These are phyloP conservation scores for Willowsia nigromaculata DNA, from an alignment of 2,888 invertebrate species.

Conservation along the genomic window DNA sequence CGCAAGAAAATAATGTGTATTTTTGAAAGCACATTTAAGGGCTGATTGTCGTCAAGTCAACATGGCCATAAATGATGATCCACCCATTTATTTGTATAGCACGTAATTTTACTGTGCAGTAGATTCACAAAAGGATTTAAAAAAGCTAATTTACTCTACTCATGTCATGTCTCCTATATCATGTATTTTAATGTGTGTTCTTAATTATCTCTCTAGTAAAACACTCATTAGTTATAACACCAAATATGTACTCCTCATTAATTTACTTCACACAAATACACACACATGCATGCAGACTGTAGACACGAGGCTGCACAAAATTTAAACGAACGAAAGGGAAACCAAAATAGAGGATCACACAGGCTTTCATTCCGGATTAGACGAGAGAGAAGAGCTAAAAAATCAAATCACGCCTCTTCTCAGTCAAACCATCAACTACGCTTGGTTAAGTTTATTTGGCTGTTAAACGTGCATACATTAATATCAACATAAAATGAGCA, in stretches of 20 bases:
- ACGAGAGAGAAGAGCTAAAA: neutral
- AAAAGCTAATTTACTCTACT: neutral
- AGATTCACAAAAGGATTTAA: too few species aligned
- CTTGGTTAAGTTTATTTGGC: neutral
- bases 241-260: conserved; percentile 30
- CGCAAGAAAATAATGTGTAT: neutral
- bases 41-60: neutral
- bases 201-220: conserved; percentile 21
- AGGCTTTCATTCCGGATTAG: neutral
- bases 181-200: too few species aligned
- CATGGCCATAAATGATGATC: neutral
- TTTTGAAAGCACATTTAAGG: conserved; percentile 2
- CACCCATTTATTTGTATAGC: neutral
- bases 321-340: neutral
- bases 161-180: too few species aligned
- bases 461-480: too few species aligned
- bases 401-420: neutral
- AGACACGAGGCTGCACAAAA: too few species aligned
- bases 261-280: neutral
- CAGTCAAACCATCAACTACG: neutral
- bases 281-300: too few species aligned
- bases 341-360: neutral
- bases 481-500: neutral
- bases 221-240: conserved; percentile 14
- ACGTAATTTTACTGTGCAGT: neutral